Conservation (phyloP, 2,113 vertebrate genomes). For the Bubo blakistoni region DNA sequence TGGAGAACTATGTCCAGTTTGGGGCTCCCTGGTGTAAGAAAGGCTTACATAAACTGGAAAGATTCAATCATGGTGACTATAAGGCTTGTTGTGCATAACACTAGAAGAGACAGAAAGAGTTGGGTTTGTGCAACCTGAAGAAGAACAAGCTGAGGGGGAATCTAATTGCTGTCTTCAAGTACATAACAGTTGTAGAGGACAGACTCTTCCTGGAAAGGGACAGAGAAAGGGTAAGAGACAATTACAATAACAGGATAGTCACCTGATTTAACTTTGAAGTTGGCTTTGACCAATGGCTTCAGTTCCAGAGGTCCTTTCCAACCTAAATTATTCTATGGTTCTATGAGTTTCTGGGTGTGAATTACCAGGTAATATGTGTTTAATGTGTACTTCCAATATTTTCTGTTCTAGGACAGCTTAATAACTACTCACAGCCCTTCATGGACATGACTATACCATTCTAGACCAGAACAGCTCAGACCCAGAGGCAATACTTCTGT, state of each 20-base stretch:
- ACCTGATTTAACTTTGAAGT: background rate
- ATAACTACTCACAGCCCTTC: background rate
- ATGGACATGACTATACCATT: background rate
- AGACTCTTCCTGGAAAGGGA: background rate
- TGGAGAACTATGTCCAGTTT: background rate
- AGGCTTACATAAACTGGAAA: background rate
- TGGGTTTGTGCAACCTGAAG: background rate
- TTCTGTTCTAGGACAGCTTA: background rate
- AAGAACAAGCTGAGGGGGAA: background rate
- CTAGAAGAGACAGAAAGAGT: rapidly evolving
- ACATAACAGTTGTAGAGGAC: background rate
- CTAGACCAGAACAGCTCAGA: background rate
- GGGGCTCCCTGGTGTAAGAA: background rate
- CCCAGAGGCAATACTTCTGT: background rate
- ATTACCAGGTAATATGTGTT: background rate
- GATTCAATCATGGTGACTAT: background rate
- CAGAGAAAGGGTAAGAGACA: background rate
- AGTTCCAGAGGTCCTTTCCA: background rate
- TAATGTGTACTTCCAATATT: background rate
- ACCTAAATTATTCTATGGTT: background rate
- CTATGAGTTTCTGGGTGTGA: background rate
- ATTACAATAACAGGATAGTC: background rate
- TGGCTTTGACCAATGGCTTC: background rate
- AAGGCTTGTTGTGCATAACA: background rate
- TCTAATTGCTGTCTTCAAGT: background rate